These are phyloP conservation scores for Lateolabrax maculatus DNA, from an alignment of 2,797 vertebrate species.

Conservation along the genomic window DNA sequence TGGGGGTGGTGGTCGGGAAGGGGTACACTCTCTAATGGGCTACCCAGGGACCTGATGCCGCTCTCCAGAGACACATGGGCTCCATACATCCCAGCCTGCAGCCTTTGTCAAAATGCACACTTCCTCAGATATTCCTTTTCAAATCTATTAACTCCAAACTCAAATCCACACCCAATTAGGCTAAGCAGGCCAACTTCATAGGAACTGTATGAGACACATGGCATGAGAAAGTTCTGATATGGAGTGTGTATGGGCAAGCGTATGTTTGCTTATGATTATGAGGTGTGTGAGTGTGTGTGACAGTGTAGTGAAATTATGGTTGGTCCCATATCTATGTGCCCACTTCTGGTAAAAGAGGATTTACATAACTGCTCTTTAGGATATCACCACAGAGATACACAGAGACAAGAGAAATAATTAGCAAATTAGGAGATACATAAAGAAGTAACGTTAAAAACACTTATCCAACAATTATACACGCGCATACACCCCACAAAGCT, in stretches of 20 bases:
- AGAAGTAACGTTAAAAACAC: not conserved
- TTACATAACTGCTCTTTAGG: slow-evolving; percentile 18
- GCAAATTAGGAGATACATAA: slow-evolving; percentile 8
- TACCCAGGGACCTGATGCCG: slow-evolving; percentile 81
- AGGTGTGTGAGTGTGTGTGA: slow-evolving; percentile 12
- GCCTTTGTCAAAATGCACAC: slow-evolving; percentile 84
- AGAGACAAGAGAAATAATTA: slow-evolving; percentile 3
- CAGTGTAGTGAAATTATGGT: slow-evolving; percentile 23
- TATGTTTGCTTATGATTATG: slow-evolving; percentile 53
- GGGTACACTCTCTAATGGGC: slow-evolving; percentile 83
- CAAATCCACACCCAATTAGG: slow-evolving; percentile 84
- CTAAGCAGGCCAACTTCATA: slow-evolving; percentile 74
- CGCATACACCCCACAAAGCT: not conserved
- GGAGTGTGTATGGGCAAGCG: slow-evolving; percentile 5
- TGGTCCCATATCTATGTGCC: not conserved
- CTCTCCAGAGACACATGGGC: slow-evolving; percentile 79
- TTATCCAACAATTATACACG: not conserved
- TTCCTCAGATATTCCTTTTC: slow-evolving; percentile 87
- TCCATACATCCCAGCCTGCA: slow-evolving; percentile 72
- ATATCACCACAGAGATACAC: too few relatives aligned
- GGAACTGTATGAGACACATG: slow-evolving; percentile 49
- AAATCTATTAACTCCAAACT: slow-evolving; percentile 85
- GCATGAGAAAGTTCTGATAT: slow-evolving; percentile 57
- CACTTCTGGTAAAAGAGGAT: slow-evolving; percentile 14
- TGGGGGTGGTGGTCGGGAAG: slow-evolving; percentile 55